phyloP scores from a whole-genome alignment of 30 jellyfish, hydroid and myxozoan species.

The Aurelia sp. region DNA sequence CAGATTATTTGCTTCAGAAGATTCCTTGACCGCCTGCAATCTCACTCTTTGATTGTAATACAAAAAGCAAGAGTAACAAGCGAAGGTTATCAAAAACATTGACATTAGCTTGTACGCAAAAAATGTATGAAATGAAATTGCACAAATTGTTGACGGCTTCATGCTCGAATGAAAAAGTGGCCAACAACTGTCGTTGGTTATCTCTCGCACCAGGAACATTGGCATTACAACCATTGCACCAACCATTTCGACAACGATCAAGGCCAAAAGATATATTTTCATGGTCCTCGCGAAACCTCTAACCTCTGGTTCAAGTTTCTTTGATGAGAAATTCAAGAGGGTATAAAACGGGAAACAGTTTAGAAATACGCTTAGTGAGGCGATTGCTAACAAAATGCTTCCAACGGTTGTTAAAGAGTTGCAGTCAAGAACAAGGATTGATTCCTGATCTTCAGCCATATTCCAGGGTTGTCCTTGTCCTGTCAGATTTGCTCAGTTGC shows the following conservation, averaged over 20 bases:
- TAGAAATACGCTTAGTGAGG: slow-evolving; percentile 45
- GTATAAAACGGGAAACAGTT: slow-evolving; percentile 57
- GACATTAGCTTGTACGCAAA: slow-evolving; percentile 63
- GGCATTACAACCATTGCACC: slow-evolving; percentile 68
- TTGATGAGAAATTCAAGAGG: slow-evolving; percentile 42
- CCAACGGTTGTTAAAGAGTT: slow-evolving; percentile 45
- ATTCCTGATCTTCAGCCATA: neutral
- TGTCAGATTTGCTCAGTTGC: too few species aligned
- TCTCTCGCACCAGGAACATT: slow-evolving; percentile 33
- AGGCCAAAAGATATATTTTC: slow-evolving; percentile 15
- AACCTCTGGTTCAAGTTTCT: slow-evolving; percentile 35
- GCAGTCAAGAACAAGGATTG: slow-evolving; percentile 40
- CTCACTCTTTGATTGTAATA: slow-evolving; percentile 39
- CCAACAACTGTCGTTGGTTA: slow-evolving; percentile 51
- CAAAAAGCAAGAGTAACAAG: slow-evolving; percentile 56
- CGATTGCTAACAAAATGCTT: slow-evolving; percentile 6
- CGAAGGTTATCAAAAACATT: slow-evolving; percentile 61
- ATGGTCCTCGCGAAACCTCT: slow-evolving; percentile 49
- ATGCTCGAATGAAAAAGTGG: slow-evolving; percentile 8
- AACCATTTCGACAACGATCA: slow-evolving; percentile 51
- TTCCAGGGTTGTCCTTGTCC: too few species aligned
- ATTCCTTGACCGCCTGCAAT: neutral
- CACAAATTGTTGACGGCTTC: slow-evolving; percentile 30
- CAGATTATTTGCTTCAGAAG: slow-evolving; percentile 1
- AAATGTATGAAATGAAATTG: slow-evolving; percentile 38